Conservation (phyloP, 2,113 vertebrate genomes). For the Baryphthengus martii region DNA sequence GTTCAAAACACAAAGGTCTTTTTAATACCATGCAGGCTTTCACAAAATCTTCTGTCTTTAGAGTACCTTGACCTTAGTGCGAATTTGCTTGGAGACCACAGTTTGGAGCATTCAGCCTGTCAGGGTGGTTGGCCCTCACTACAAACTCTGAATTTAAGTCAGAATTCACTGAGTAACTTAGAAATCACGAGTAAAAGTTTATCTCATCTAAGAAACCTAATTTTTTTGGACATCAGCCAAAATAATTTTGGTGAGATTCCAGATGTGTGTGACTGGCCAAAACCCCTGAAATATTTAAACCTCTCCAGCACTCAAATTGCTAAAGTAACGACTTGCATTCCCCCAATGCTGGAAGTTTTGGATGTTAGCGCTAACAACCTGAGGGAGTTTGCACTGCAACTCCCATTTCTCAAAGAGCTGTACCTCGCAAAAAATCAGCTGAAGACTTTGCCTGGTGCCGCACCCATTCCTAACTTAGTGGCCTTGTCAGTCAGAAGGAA, state of each 20-base stretch:
- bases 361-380: slow-evolving; percentile 86
- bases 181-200: slow-evolving; percentile 51
- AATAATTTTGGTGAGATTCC: slow-evolving; percentile 79
- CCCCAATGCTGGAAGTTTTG: slow-evolving; percentile 74
- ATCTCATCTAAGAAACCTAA: slow-evolving; percentile 69
- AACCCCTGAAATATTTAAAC: slow-evolving; percentile 77
- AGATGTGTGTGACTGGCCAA: slow-evolving; percentile 69
- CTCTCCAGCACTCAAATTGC: slow-evolving; percentile 78
- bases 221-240: slow-evolving; percentile 78
- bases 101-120: slow-evolving; percentile 70
- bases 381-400: slow-evolving; percentile 55
- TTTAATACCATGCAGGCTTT: slow-evolving; percentile 72
- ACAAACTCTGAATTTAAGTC: slow-evolving; percentile 76
- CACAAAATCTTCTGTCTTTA: slow-evolving; percentile 43
- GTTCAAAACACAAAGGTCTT: slow-evolving; percentile 74
- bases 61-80: slow-evolving; percentile 78
- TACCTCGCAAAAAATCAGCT: slow-evolving; percentile 84
- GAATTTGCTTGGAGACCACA: slow-evolving; percentile 76
- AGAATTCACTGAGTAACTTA: slow-evolving; percentile 76
- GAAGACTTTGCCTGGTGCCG: slow-evolving; percentile 70
- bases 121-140: slow-evolving; percentile 38
- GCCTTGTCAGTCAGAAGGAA: slow-evolving; percentile 78
- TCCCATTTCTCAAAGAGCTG: slow-evolving; percentile 80
- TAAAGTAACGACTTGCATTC: slow-evolving; percentile 74
- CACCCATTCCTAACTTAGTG: slow-evolving; percentile 66